Conservation (phyloP, 2,113 vertebrate species). For the Engystomops pustulosus region DNA sequence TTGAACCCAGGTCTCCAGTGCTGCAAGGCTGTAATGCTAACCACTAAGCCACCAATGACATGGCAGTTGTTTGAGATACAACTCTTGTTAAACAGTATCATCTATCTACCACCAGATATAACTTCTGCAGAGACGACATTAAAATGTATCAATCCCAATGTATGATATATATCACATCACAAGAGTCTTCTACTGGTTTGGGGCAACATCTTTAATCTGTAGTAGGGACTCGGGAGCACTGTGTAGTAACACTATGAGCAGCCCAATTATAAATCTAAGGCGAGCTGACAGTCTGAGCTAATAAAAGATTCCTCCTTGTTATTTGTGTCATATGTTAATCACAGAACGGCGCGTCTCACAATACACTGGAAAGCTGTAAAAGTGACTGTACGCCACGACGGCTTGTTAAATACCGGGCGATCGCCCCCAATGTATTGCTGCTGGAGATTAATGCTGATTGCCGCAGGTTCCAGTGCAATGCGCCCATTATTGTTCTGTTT, state of each 20-base stretch:
- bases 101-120: no score
- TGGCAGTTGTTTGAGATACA: no score
- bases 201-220: neutral
- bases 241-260: neutral
- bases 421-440: neutral
- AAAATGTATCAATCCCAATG: neutral
- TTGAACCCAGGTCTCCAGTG: no score
- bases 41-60: no score
- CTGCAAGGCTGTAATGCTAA: no score
- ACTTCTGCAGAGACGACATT: no score
- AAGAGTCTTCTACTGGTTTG: no score
- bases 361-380: constrained; percentile 4
- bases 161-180: neutral
- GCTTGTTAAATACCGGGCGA: constrained; percentile 6
- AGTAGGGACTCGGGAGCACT: no score
- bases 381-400: neutral
- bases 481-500: constrained; percentile 14
- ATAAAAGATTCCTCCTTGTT: constrained; percentile 5
- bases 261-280: constrained; percentile 4
- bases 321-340: constrained; percentile 23
- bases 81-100: no score
- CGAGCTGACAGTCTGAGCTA: neutral
- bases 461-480: neutral
- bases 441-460: constrained; percentile 14
- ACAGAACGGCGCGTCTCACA: neutral